These are phyloP conservation scores for Byasa hedistus DNA, from an alignment of 2,888 invertebrate genomes.

Conservation along the genomic window DNA sequence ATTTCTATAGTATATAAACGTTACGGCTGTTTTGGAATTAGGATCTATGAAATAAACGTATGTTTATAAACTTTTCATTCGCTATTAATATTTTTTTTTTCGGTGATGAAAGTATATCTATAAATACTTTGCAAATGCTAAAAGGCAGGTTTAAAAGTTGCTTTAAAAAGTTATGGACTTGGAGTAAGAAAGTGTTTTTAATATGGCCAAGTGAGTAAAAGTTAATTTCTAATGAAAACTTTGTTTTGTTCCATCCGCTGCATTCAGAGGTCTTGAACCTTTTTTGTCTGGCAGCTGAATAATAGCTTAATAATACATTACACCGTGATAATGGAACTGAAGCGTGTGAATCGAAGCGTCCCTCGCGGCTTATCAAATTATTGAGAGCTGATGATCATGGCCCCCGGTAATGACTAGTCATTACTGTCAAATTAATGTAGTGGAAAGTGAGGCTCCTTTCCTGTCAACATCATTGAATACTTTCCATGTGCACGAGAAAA, in stretches of 20 bases:
- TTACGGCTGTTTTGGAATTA: too few species aligned
- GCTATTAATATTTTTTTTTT: too few species aligned
- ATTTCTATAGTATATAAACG: too few species aligned
- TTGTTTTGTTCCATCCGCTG: background rate
- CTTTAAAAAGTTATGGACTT: too few species aligned
- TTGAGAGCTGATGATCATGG: slow-evolving; percentile 24
- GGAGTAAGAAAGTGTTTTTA: too few species aligned
- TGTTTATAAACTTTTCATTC: too few species aligned
- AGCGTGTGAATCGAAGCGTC: slow-evolving; percentile 9
- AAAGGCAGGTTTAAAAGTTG: too few species aligned
- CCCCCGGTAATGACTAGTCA: slow-evolving; percentile 43
- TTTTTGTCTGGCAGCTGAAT: background rate
- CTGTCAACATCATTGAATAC: slow-evolving; percentile 38
- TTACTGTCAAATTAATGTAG: slow-evolving; percentile 50
- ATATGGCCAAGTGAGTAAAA: background rate
- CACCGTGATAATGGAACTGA: slow-evolving; percentile 9
- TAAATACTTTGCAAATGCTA: too few species aligned
- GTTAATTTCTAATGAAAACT: background rate
- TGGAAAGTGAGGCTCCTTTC: slow-evolving; percentile 48
- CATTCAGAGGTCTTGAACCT: slow-evolving; percentile 1
- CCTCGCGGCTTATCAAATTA: slow-evolving; percentile 16
- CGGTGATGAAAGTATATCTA: too few species aligned
- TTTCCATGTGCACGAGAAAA: slow-evolving; percentile 39
- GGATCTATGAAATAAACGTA: too few species aligned
- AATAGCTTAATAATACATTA: slow-evolving; percentile 3